A percentile compares a stretch with the other conserved stretches of the same genome.
Evolutionary conservation across 2,113 vertebrate genomes (phyloP).

Genomic region (Siniperca knerii): DNA sequence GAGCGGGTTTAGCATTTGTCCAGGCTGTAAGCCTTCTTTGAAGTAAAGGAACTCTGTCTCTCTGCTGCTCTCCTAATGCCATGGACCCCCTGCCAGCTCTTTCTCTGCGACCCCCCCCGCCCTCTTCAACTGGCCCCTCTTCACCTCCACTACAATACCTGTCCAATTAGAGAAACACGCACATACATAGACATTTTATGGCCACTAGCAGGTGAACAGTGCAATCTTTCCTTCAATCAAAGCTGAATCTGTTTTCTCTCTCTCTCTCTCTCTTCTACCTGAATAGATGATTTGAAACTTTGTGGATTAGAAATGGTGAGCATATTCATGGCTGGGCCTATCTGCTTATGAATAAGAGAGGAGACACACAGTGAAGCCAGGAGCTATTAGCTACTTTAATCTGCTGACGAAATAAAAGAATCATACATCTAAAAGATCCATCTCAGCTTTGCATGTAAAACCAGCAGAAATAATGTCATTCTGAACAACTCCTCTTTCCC

Average conservation of each 20-base stretch:
- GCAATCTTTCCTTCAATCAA: conserved; percentile 50
- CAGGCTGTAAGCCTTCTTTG: conserved; percentile 69
- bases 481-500: conserved; percentile 31
- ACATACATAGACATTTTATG: conserved; percentile 41
- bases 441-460: conserved; percentile 78
- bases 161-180: conserved; percentile 72
- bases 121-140: conserved; percentile 59
- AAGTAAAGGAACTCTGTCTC: conserved; percentile 69
- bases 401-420: conserved; percentile 74
- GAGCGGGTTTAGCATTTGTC: conserved; percentile 60
- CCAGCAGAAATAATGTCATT: conserved; percentile 75
- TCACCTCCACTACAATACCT: conserved; percentile 70
- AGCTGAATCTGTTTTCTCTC: conserved; percentile 27
- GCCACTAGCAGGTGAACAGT: conserved; percentile 56
- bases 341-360: conserved; percentile 65
- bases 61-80: conserved; percentile 68
- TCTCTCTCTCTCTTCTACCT: conserved; percentile 15
- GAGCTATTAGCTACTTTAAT: conserved; percentile 75
- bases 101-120: conserved; percentile 34
- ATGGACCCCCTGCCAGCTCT: conserved; percentile 60
- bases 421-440: conserved; percentile 76
- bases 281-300: conserved; percentile 67
- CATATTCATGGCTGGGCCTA: conserved; percentile 39
- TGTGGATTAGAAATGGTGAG: conserved; percentile 49
- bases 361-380: conserved; percentile 36